Base-by-base conservation (phyloP, 2,888 invertebrate species). In the Catocala nupta region DNA sequence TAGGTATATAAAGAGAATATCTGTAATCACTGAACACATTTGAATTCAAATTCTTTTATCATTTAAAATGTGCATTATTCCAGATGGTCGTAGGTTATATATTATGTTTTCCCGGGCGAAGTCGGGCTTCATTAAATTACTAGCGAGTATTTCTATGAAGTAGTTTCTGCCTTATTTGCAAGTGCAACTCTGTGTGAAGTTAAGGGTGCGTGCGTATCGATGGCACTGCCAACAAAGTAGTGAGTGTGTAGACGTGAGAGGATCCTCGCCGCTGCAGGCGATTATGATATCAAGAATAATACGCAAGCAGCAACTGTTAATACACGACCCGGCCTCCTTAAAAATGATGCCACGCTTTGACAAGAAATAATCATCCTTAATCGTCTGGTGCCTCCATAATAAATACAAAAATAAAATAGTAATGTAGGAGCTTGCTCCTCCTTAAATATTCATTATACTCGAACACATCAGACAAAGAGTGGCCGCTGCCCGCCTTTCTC, bases 371-470 rank as follows among this genome's bases (percentile, higher is more conserved):
- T 89, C 86, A 82, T 69, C 67, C 68, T 78, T 87, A 89, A 89
- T 87, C 85, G 84, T 85, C 84, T 80, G 83, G 75, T 71, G 81
- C 83, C 82, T 81, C 84, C 83, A 86, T 88, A 88, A 88, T 88
- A 87, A 56, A 86, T 79, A 83, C 70, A 72, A 85, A 85, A 78
- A 87, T 85, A 85, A 85, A 85, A 84, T 78, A 81, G 79, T 75
- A 78, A 78, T 75, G 68, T 74, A 75, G 76, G 72, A 78, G 75
- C 77, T 68, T 71, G 74, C 68, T 73, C 78, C 81, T 80, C 75
- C 78, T 90, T 89, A 89, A 90, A 89, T 90, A 91, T 90, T 89
- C 89, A 90, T 88, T 85, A 82, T 85, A 86, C 84, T 81, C 78
- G 81, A 81, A 82, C 82, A 82, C 68, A 83, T 82, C 83, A 81